phyloP scores from a whole-genome alignment of 2,888 invertebrate genomes.

The Phyto melanocephala region DNA sequence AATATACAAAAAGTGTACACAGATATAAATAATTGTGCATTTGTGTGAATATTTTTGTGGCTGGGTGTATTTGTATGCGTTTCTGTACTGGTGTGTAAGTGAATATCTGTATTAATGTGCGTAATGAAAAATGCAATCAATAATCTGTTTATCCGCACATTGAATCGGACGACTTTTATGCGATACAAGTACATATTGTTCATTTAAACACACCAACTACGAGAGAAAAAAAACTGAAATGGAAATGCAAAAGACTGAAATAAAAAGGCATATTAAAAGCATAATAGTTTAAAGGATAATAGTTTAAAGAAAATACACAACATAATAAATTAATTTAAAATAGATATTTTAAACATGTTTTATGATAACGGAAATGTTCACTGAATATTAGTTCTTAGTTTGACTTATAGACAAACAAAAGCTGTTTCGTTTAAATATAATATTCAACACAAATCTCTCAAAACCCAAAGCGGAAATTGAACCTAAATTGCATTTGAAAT shows the following conservation, averaged over 20 bases:
- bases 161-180: constrained; percentile 40
- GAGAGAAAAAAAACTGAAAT: not conserved
- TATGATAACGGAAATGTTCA: too few species aligned
- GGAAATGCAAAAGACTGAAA: not conserved
- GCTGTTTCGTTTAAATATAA: too few species aligned
- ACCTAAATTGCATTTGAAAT: too few species aligned
- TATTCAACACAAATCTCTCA: too few species aligned
- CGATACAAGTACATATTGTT: constrained; percentile 31
- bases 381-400: too few species aligned
- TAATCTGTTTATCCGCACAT: constrained; percentile 59
- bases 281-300: not conserved
- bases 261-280: too few species aligned
- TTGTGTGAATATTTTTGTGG: not conserved
- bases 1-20: constrained; percentile 7
- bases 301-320: not conserved
- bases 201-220: constrained; percentile 33
- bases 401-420: too few species aligned
- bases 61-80: not conserved
- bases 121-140: constrained; percentile 60
- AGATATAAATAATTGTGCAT: not conserved
- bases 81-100: constrained; percentile 11
- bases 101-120: constrained; percentile 45
- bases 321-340: not conserved
- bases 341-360: too few species aligned
- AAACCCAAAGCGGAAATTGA: too few species aligned